A percentile compares a stretch with the other conserved stretches of the same genome.
Conservation (phyloP, 1,140 invertebrate species). For the Ridgeia piscesae region DNA sequence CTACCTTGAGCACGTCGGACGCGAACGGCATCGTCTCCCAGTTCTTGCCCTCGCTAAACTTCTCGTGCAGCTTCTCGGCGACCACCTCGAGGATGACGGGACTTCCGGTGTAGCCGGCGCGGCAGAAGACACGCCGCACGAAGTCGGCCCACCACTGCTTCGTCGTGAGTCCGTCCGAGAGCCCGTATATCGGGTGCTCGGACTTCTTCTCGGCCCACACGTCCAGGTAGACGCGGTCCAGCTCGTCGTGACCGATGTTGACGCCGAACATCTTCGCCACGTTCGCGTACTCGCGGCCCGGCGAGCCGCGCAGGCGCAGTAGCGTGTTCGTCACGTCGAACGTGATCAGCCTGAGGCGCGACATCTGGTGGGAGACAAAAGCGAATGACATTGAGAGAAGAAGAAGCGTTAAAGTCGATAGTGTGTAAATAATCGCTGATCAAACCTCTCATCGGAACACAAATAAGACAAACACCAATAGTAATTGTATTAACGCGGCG, state of each 20-base stretch:
- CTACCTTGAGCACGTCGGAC: conserved; percentile 63
- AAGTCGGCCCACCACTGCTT: conserved; percentile 79
- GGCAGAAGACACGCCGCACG: conserved; percentile 68
- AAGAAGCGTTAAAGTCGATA: not conserved
- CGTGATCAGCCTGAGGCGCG: conserved; percentile 63
- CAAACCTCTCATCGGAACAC: no score
- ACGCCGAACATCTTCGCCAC: conserved; percentile 72
- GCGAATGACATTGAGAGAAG: not conserved
- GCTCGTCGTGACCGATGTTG: conserved; percentile 61
- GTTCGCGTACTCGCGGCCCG: conserved; percentile 74
- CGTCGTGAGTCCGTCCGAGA: conserved; percentile 69
- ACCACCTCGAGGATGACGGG: conserved; percentile 61
- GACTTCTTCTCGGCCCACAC: conserved; percentile 38
- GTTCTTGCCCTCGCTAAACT: conserved; percentile 68
- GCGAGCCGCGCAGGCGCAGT: conserved; percentile 68
- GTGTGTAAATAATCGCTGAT: no score
- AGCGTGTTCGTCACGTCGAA: conserved; percentile 87
- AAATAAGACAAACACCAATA: no score
- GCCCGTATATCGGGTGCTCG: conserved; percentile 82
- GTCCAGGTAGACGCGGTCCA: conserved; percentile 66
- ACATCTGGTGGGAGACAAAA: conserved; percentile 19
- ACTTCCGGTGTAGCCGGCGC: conserved; percentile 32
- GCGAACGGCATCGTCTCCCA: conserved; percentile 73
- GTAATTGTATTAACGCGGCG: no score
- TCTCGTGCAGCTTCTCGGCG: conserved; percentile 56